Evolutionary conservation across 1,140 invertebrate species (phyloP), one percentile per base, ranked within the genome.

Genomic region (Leptopilina clavipes): DNA sequence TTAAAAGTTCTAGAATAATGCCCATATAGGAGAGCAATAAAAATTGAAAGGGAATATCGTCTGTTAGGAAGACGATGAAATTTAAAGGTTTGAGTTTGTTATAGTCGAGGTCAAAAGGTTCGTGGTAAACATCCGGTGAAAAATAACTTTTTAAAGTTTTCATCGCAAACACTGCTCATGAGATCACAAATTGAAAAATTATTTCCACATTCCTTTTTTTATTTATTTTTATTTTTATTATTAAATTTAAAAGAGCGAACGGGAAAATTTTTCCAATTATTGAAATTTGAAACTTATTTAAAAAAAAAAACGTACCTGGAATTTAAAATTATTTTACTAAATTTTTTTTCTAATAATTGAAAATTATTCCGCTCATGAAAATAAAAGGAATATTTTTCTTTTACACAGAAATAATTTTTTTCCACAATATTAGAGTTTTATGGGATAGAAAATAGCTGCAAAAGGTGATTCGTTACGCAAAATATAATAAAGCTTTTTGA

Each of bases 381-480:
- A 48, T 48, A 31, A 31, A 2, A 31, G 25, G 25, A 31, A n/a
- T n/a, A n/a, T n/a, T n/a, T n/a, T n/a, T n/a, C n/a, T n/a, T n/a
- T n/a, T n/a, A n/a, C n/a, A n/a, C n/a, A 31, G 11, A 48, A 48
- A 48, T n/a, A 14, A 10, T 7, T 52, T 48, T 48, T 48, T n/a
- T 17, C 48, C n/a, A 7, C 14, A 17, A 14, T 11, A 31, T 37
- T 65, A 1, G 6, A 31, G 6, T 37, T 65, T 37, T 31, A 65
- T 12, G 22, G n/a, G 59, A 8, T n/a, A 65, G 19, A 31, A 65
- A 65, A 65, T 65, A 31, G 8, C 37, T 65, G 10, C n/a, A n/a
- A n/a, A n/a, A n/a, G 22, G 22, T 65, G 14, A 65, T 65, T 65
- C 59, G 59, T 65, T 65, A 31, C 59, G 22, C 22, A 65, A 65